Base-by-base conservation (phyloP, 2,888 invertebrate species). In the Callyntrura guangdongensis region DNA sequence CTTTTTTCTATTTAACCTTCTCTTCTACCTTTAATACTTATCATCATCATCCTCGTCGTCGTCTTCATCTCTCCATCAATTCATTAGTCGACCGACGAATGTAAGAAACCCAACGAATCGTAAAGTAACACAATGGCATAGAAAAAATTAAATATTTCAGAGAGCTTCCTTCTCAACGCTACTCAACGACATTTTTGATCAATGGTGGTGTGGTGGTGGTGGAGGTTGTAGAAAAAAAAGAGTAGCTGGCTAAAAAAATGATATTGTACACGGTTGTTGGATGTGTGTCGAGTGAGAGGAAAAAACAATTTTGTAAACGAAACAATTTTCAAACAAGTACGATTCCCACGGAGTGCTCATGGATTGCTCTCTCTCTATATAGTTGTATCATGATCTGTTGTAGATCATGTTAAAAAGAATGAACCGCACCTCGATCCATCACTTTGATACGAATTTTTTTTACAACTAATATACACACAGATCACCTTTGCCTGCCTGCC, bases 391-490 rank as follows among this genome's bases (percentile, higher is more conserved):
- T 77, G 77, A 77, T 49, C 49, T 77, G 53, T 86, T 88, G 61
- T 88, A 88, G 69, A 88, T 88, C 82, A 74, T 83, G 87, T 86
- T 74, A 45, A 82, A 79, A 88, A 84, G 89, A 89, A 77, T 89
- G 89, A 89, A 89, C 89, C 89, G 89, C 89, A 89, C 89, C 89
- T 89, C 89, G 74, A 89, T 89, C 89, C 89, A 89, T 89, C 83
- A 83, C 81, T 53, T 53, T 53, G 47, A 74, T 74, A 74, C 74
- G 69, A 36, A n/a, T n/a, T 49, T 77, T 77, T 77, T 77, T 77
- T 77, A 49, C 53, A 36, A 36, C 36, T 36, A 36, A 36, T 77
- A 49, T 22, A 25, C 25, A 25, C 27, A 4, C 67, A 6, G 2
- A 59, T 25, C n/a, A 67, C 67, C n/a, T 61, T 17, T 61, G n/a